A percentile compares a stretch with the other conserved stretches of the same genome.
Evolutionary conservation across 2,113 vertebrate genomes (phyloP).

Genomic region (Brachyistius frenatus): DNA sequence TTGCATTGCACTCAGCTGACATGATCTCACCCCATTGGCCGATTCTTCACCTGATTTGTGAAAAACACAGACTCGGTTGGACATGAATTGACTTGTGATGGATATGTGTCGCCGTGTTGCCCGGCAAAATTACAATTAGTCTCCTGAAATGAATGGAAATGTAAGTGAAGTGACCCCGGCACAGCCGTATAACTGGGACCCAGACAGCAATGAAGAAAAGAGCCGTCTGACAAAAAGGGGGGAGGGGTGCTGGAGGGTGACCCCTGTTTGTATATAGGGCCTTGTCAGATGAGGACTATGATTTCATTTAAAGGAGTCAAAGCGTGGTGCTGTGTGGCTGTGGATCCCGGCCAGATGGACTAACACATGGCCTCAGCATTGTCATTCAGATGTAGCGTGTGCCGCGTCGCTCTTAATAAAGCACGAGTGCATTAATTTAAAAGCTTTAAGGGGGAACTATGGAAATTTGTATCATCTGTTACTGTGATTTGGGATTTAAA

Average conservation of each 20-base stretch:
- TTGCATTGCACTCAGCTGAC: neutral
- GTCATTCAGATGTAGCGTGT: constrained; percentile 76
- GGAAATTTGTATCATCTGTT: constrained; percentile 55
- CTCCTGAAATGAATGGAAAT: constrained; percentile 62
- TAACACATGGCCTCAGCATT: constrained; percentile 73
- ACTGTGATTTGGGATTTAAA: constrained; percentile 23
- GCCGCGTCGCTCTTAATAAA: constrained; percentile 52
- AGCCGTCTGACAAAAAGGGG: constrained; percentile 35
- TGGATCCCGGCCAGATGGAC: constrained; percentile 64
- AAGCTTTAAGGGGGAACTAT: constrained; percentile 20
- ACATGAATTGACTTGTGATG: constrained; percentile 42
- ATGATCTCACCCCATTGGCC: neutral
- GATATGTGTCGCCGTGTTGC: constrained; percentile 20
- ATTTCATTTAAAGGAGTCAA: constrained; percentile 52
- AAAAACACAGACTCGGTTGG: constrained; percentile 12
- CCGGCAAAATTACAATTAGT: constrained; percentile 55
- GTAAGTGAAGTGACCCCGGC: constrained; percentile 49
- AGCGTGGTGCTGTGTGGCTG: constrained; percentile 5
- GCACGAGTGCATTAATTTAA: constrained; percentile 48
- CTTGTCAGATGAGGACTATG: constrained; percentile 47
- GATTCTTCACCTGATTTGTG: constrained; percentile 32
- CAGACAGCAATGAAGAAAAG: constrained; percentile 52
- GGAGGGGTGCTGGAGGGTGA: constrained; percentile 22
- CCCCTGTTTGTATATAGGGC: constrained; percentile 45
- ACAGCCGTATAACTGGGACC: constrained; percentile 28